Evolutionary conservation across 2,113 vertebrate genomes (phyloP).

Genomic region (Pampusana beccarii): DNA sequence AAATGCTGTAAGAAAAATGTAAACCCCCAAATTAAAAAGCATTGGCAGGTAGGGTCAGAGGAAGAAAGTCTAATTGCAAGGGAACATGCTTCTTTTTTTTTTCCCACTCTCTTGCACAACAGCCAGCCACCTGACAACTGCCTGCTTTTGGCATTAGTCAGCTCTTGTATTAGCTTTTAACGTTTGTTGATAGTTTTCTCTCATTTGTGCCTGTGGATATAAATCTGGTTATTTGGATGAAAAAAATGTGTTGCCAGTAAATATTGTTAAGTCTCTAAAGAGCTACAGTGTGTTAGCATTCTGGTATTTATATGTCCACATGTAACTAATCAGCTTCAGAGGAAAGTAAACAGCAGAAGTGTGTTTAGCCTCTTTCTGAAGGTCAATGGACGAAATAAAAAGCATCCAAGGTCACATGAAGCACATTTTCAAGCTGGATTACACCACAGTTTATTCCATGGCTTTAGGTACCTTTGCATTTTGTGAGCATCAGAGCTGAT

Average conservation of each 20-base stretch:
- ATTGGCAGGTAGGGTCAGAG: neutral
- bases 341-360: conserved; percentile 34
- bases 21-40: neutral
- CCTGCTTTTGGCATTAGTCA: neutral
- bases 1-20: neutral
- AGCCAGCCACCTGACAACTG: neutral
- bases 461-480: neutral
- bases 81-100: neutral
- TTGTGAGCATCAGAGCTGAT: neutral
- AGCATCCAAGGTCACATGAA: conserved; percentile 34
- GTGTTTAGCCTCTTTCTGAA: conserved; percentile 41
- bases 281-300: conserved; percentile 14
- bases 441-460: neutral
- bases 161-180: neutral
- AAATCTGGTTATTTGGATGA: conserved; percentile 40
- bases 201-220: conserved; percentile 46
- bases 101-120: neutral
- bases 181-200: conserved; percentile 2
- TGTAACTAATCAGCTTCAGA: neutral
- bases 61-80: neutral
- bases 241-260: conserved; percentile 36
- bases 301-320: conserved; percentile 58
- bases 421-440: neutral
- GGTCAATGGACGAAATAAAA: conserved; percentile 2
- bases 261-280: conserved; percentile 27